These are phyloP conservation scores for Mustela nigripes DNA, from an alignment of 2,113 vertebrate genomes.

Conservation along the genomic window DNA sequence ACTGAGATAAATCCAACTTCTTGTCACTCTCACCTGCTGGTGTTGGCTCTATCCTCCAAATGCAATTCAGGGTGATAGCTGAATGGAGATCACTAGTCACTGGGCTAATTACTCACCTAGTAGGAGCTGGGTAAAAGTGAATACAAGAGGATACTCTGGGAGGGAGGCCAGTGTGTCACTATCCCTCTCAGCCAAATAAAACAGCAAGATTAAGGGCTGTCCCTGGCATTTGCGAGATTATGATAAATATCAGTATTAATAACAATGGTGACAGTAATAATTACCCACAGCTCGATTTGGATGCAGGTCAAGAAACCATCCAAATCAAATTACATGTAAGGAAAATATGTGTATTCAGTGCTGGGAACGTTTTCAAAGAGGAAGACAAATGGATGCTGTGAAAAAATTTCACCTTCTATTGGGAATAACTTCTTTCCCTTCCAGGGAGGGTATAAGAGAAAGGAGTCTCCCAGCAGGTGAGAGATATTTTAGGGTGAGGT, in stretches of 20 bases:
- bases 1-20: not conserved
- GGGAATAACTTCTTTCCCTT: not conserved
- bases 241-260: conserved; percentile 84
- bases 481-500: not conserved
- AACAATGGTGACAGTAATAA: conserved; percentile 83
- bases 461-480: not conserved
- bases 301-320: conserved; percentile 78
- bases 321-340: conserved; percentile 75
- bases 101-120: conserved; percentile 65
- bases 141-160: conserved; percentile 52
- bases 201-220: conserved; percentile 83
- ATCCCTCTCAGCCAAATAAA: conserved; percentile 83
- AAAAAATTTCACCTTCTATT: not conserved
- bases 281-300: conserved; percentile 76
- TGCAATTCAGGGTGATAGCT: conserved; percentile 54
- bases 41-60: not conserved
- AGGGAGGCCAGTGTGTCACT: conserved; percentile 62
- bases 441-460: not conserved
- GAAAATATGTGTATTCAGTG: conserved; percentile 69
- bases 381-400: conserved; percentile 63
- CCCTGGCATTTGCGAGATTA: conserved; percentile 80
- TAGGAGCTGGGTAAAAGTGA: conserved; percentile 65
- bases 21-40: not conserved
- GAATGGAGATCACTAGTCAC: conserved; percentile 42
- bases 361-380: conserved; percentile 65